Conservation (phyloP, 2,113 vertebrate species). For the Scomber scombrus region DNA sequence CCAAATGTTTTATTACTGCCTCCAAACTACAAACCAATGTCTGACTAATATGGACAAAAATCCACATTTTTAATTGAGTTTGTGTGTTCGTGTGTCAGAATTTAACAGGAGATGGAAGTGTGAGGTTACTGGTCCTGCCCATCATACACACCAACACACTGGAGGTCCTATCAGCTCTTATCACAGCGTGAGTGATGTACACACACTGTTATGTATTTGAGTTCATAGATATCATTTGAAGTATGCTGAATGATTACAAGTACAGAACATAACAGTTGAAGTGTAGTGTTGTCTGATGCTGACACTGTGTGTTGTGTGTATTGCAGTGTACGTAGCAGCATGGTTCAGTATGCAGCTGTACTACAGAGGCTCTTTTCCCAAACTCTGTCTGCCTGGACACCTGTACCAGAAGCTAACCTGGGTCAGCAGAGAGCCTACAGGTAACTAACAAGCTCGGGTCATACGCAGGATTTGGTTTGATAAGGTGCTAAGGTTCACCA, state of each 20-base stretch:
- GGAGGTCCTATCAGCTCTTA: slow-evolving; percentile 87
- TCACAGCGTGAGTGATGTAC: slow-evolving; percentile 86
- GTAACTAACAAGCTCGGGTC: slow-evolving; percentile 65
- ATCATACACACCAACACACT: slow-evolving; percentile 86
- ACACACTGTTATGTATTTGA: background rate
- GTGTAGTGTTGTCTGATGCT: background rate
- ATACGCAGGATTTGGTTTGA: too few relatives aligned
- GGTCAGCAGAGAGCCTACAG: slow-evolving; percentile 92
- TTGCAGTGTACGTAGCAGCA: slow-evolving; percentile 83
- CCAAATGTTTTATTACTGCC: too few relatives aligned
- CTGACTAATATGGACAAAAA: too few relatives aligned
- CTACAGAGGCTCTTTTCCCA: slow-evolving; percentile 90
- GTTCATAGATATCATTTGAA: background rate
- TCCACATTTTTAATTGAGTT: too few relatives aligned
- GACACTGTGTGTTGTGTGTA: slow-evolving; percentile 15
- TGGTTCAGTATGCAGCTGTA: slow-evolving; percentile 86
- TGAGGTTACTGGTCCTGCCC: slow-evolving; percentile 88
- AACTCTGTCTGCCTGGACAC: slow-evolving; percentile 87
- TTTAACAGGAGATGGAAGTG: slow-evolving; percentile 88
- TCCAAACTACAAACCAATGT: too few relatives aligned
- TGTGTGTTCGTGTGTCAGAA: slow-evolving; percentile 77
- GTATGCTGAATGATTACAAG: background rate
- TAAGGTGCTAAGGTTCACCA: too few relatives aligned
- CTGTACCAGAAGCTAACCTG: slow-evolving; percentile 75
- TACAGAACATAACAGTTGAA: background rate